Evolutionary conservation across 2,113 vertebrate genomes (phyloP), one percentile per base, ranked within the genome.

Genomic region (Hiodon alosoides): DNA sequence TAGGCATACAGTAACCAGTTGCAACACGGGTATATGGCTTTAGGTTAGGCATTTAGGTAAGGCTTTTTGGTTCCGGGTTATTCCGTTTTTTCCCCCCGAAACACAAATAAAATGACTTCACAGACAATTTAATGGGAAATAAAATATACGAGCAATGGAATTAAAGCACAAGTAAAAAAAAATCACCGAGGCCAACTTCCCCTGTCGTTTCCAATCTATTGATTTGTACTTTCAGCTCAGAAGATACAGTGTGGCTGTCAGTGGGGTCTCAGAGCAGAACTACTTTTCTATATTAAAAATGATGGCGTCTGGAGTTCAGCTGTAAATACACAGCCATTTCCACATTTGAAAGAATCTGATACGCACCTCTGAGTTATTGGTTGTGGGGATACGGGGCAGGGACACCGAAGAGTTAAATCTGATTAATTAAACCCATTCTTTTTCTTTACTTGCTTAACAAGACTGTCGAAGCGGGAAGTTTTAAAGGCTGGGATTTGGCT

Each of bases 141-240:
- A 31, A 31, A 65, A 8, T 60, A 80, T 85, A 80, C 84, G 84
- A 69, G 78, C 69, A 78, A 79, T 61, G 79, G 81, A 80, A 78
- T 65, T 31, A 60, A 48, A 80, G 76, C 71, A 78, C 81, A 73
- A 76, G 79, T 50, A n/a, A 75, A 80, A 17, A 50, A 65, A 65
- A 65, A 65, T 73, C 52, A 66, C 13, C 50, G 13, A 10, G 16
- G 72, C 46, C 47, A 50, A 13, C 16, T 47, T n/a, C 9, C 47
- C 14, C 55, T 69, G 72, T 46, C 66, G 31, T n/a, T 54, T 72
- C 48, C 16, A 60, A 68, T 57, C 66, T 74, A 14, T 67, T 68
- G 59, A 66, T 69, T 62, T 73, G 50, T 57, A 47, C 16, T 65
- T 61, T 61, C 48, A 65, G 31, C 65, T 69, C 58, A n/a, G 50